A percentile compares a stretch with the other conserved stretches of the same genome.
Conservation (phyloP, 2,888 invertebrate genomes). For the Aphodius sticticus region DNA sequence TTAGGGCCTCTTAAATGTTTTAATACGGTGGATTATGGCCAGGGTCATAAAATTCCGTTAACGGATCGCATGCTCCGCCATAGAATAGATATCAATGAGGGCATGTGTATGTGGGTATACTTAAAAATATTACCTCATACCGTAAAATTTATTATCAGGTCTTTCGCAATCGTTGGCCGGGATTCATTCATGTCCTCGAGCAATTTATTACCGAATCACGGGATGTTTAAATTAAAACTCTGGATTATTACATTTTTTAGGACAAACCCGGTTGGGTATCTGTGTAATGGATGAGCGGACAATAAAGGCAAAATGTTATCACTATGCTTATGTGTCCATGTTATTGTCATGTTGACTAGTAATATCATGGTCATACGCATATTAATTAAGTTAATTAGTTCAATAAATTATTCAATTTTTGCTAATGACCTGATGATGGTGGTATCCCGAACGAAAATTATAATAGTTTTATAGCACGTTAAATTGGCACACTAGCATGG, state of each 20-base stretch:
- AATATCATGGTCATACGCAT: no score
- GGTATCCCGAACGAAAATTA: no score
- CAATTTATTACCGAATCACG: background rate
- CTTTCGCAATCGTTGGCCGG: background rate
- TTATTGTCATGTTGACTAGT: no score
- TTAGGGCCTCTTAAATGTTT: background rate
- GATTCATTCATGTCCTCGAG: background rate
- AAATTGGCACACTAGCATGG: no score
- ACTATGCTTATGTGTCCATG: no score
- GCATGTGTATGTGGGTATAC: background rate
- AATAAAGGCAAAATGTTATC: no score
- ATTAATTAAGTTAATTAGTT: no score
- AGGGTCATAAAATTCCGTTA: background rate
- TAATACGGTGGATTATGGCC: background rate
- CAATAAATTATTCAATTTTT: no score
- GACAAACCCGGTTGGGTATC: no score
- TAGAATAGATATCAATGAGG: constrained; percentile 4
- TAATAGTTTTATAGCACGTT: no score
- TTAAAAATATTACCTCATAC: background rate
- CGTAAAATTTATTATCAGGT: constrained; percentile 4
- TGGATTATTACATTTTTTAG: background rate
- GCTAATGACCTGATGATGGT: no score
- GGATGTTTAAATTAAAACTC: background rate
- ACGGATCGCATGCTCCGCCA: background rate
- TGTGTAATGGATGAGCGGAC: no score